phyloP scores from a whole-genome alignment of 2,113 vertebrate genomes.

The Lipophrys pholis region DNA sequence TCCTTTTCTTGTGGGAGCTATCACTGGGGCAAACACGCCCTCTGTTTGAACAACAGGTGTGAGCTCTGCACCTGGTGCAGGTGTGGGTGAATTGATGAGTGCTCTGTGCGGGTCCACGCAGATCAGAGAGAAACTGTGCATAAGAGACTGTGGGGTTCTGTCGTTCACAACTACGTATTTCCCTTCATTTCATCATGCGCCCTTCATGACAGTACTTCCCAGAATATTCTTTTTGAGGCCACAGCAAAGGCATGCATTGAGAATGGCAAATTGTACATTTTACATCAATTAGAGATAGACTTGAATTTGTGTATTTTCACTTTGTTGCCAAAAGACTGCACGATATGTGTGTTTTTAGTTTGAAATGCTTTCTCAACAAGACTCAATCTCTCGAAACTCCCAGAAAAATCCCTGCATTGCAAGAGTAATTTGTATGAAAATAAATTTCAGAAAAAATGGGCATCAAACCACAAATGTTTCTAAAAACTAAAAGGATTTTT shows the following conservation, averaged over 20 bases:
- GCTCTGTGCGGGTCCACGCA: conserved; percentile 59
- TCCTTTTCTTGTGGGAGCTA: conserved; percentile 47
- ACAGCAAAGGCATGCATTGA: conserved; percentile 51
- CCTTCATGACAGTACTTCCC: conserved; percentile 56
- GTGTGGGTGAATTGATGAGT: conserved; percentile 50
- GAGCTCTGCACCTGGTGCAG: conserved; percentile 64
- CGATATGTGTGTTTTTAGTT: neutral
- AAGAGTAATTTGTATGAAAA: no score
- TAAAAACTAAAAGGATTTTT: no score
- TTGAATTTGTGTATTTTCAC: conserved; percentile 1
- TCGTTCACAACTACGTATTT: conserved; percentile 75
- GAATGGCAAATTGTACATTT: neutral
- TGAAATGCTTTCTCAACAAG: neutral
- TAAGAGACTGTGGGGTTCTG: conserved; percentile 86
- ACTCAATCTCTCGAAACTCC: neutral
- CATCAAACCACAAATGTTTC: no score
- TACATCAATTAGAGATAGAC: conserved; percentile 6
- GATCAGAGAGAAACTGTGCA: conserved; percentile 75
- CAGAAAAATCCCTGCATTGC: no score
- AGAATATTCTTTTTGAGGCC: conserved; percentile 31
- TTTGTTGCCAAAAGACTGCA: neutral
- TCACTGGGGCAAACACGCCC: conserved; percentile 38
- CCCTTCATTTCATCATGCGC: conserved; percentile 75
- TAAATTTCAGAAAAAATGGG: no score
- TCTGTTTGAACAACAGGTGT: conserved; percentile 61